phyloP scores from a whole-genome alignment of 1,140 invertebrate species.

The Drosophila pallidifrons region DNA sequence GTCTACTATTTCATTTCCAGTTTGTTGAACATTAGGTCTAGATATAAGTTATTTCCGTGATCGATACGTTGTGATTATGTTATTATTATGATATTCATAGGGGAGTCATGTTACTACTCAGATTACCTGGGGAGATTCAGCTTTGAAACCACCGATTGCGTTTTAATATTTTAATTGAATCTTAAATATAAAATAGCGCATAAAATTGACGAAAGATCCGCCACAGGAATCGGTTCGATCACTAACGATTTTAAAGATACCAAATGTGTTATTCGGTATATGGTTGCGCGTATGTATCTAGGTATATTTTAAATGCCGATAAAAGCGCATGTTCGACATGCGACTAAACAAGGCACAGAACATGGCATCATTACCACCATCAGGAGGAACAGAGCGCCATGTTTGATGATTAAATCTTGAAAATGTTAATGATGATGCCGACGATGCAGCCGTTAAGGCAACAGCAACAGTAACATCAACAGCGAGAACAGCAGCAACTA shows the following conservation, averaged over 20 bases:
- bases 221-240: constrained; percentile 6
- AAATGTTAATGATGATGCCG: constrained; percentile 82
- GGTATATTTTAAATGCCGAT: constrained; percentile 72
- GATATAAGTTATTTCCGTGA: neutral
- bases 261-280: neutral
- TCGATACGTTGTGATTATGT: no score
- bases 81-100: no score
- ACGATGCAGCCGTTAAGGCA: constrained; percentile 67
- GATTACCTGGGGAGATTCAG: neutral
- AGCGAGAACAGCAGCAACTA: constrained; percentile 26
- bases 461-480: constrained; percentile 28
- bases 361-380: constrained; percentile 80
- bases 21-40: neutral
- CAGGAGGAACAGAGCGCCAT: constrained; percentile 65
- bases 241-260: neutral
- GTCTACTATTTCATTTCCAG: no score
- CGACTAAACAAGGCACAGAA: constrained; percentile 78
- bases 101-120: neutral
- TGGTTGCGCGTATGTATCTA: constrained; percentile 27
- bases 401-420: constrained; percentile 83
- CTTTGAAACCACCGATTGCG: constrained; percentile 5
- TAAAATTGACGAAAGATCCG: constrained; percentile 55
- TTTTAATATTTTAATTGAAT: constrained; percentile 33
- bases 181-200: constrained; percentile 33
- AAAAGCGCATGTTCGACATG: constrained; percentile 83